Conservation (phyloP, 2,113 vertebrate genomes). For the Morphnarchus princeps region DNA sequence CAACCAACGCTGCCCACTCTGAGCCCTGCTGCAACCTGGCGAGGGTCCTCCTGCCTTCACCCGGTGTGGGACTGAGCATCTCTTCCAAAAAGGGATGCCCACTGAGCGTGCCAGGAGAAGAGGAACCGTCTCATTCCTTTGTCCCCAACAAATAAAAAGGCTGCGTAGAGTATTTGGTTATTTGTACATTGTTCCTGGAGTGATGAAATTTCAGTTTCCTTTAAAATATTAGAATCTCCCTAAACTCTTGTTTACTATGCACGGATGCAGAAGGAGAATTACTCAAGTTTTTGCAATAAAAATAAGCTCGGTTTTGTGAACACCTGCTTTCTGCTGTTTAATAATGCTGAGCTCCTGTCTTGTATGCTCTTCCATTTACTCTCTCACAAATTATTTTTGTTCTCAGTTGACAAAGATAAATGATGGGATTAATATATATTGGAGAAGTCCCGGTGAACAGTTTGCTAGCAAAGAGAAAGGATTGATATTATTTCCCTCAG, state of each 20-base stretch:
- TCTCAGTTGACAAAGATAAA: slow-evolving; percentile 98
- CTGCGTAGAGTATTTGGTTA: background rate
- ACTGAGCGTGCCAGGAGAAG: accelerated
- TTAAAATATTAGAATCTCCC: slow-evolving; percentile 9
- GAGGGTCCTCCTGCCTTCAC: too few species aligned
- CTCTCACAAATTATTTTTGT: slow-evolving; percentile 90
- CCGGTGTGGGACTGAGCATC: accelerated
- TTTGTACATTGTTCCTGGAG: background rate
- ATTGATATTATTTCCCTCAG: slow-evolving; percentile 97
- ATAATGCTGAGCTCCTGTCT: slow-evolving; percentile 79
- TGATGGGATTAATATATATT: slow-evolving; percentile 99
- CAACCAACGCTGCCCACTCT: accelerated
- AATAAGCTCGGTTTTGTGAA: slow-evolving; percentile 73
- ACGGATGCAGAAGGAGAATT: slow-evolving; percentile 75
- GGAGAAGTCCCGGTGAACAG: slow-evolving; percentile 84
- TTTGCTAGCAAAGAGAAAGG: slow-evolving; percentile 73
- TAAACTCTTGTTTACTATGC: slow-evolving; percentile 71
- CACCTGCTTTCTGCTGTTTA: slow-evolving; percentile 88
- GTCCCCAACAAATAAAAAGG: background rate
- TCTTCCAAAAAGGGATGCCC: accelerated
- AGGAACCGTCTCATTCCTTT: background rate
- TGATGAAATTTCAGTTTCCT: slow-evolving; percentile 53
- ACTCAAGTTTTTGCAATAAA: slow-evolving; percentile 79
- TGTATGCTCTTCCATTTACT: slow-evolving; percentile 86
- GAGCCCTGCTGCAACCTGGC: accelerated